A percentile compares a stretch with the other conserved stretches of the same genome.
Conservation (phyloP, 2,113 vertebrate genomes). For the Eolophus roseicapilla region DNA sequence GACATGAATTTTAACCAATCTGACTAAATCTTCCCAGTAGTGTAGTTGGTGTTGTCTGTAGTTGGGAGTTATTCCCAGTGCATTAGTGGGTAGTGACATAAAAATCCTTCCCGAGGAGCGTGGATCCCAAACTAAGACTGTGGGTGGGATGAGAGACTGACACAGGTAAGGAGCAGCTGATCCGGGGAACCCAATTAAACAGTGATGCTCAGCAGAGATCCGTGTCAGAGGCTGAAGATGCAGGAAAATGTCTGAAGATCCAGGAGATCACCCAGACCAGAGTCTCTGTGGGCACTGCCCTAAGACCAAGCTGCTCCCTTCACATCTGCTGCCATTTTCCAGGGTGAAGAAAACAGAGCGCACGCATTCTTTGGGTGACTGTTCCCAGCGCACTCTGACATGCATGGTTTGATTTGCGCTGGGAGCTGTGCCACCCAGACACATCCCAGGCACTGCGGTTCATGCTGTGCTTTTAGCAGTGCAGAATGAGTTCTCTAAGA, state of each 20-base stretch:
- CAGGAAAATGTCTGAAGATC: neutral
- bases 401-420: neutral
- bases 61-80: slow-evolving; percentile 8
- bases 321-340: neutral
- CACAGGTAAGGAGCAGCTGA: neutral
- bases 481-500: neutral
- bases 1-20: slow-evolving; percentile 32
- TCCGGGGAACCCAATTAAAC: neutral
- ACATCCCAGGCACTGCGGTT: neutral
- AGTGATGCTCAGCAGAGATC: neutral
- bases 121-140: neutral
- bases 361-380: neutral
- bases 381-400: neutral
- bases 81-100: neutral
- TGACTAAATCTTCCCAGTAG: slow-evolving; percentile 28
- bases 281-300: neutral
- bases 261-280: neutral
- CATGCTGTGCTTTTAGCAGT: neutral
- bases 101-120: neutral
- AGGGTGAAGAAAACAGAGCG: neutral
- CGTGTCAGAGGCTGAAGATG: neutral
- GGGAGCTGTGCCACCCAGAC: slow-evolving; percentile 28
- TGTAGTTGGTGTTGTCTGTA: neutral
- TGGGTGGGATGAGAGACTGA: neutral
- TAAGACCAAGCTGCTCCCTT: neutral